A percentile compares a stretch with the other conserved stretches of the same genome.
Evolutionary conservation across 2,797 vertebrate species (phyloP).

Genomic region (Centropyge bicolor): DNA sequence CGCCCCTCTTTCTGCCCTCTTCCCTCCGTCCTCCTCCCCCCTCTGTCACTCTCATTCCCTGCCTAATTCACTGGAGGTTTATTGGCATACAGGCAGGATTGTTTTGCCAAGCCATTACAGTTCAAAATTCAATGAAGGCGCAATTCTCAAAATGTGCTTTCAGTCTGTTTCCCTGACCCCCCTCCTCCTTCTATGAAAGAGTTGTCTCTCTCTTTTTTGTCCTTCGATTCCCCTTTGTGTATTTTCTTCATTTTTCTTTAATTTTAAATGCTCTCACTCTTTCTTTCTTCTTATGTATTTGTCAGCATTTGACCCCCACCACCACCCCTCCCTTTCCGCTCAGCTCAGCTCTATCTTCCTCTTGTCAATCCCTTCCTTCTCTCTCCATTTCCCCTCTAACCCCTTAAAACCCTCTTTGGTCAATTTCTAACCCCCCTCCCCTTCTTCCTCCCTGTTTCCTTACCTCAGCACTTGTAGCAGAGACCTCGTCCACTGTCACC

Average conservation of each 20-base stretch:
- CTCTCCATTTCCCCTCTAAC: conserved; percentile 54
- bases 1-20: conserved; percentile 28
- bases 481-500: conserved; percentile 42
- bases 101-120: conserved; percentile 84
- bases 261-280: conserved; percentile 31
- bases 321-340: background rate
- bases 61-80: conserved; percentile 81
- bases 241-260: conserved; percentile 30
- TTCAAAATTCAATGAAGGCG: conserved; percentile 83
- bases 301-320: conserved; percentile 45
- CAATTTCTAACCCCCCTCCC: conserved; percentile 24
- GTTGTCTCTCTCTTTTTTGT: conserved; percentile 55
- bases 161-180: conserved; percentile 57
- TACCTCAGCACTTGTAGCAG: conserved; percentile 61
- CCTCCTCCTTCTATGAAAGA: conserved; percentile 44
- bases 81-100: conserved; percentile 80
- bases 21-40: conserved; percentile 39
- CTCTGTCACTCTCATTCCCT: conserved; percentile 67
- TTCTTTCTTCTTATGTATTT: conserved; percentile 34
- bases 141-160: conserved; percentile 79
- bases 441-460: conserved; percentile 18
- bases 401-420: conserved; percentile 59
- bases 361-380: conserved; percentile 39
- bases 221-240: conserved; percentile 56
- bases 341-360: conserved; percentile 40